Evolutionary conservation across 2,113 vertebrate species (phyloP).

Genomic region (Pteropus alecto): DNA sequence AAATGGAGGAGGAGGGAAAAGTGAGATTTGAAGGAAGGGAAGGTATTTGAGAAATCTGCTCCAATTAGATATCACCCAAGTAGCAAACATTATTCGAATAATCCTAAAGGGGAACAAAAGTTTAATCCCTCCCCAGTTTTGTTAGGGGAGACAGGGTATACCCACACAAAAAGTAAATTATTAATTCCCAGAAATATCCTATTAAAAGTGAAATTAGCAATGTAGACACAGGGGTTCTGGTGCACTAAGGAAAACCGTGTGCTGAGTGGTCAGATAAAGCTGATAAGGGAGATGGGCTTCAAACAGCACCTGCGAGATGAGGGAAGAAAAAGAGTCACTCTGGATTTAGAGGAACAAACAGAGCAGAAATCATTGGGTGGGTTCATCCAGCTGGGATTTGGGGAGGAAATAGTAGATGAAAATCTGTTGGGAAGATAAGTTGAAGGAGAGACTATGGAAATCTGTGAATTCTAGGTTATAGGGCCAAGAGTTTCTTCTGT

Average conservation of each 20-base stretch:
- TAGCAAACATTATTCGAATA: background rate
- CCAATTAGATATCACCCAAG: background rate
- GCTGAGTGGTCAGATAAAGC: background rate
- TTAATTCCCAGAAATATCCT: background rate
- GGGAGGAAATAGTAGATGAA: background rate
- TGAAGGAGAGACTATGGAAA: background rate
- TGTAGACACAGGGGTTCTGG: background rate
- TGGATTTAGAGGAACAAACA: background rate
- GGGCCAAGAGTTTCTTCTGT: background rate
- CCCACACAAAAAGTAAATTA: background rate
- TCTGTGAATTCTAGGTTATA: background rate
- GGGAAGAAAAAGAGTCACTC: background rate
- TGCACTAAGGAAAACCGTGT: background rate
- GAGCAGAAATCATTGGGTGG: background rate
- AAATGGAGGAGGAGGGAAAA: background rate
- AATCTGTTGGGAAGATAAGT: background rate
- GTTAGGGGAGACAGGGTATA: background rate
- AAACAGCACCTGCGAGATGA: background rate
- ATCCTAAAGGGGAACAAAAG: background rate
- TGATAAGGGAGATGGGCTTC: background rate
- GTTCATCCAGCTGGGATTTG: background rate
- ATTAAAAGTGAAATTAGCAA: background rate
- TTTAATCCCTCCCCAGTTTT: background rate
- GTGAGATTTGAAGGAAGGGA: background rate
- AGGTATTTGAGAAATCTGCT: background rate